A percentile compares a stretch with the other conserved stretches of the same genome.
These are phyloP conservation scores for Rhinella marina DNA, from an alignment of 2,797 vertebrate species.

Conservation along the genomic window DNA sequence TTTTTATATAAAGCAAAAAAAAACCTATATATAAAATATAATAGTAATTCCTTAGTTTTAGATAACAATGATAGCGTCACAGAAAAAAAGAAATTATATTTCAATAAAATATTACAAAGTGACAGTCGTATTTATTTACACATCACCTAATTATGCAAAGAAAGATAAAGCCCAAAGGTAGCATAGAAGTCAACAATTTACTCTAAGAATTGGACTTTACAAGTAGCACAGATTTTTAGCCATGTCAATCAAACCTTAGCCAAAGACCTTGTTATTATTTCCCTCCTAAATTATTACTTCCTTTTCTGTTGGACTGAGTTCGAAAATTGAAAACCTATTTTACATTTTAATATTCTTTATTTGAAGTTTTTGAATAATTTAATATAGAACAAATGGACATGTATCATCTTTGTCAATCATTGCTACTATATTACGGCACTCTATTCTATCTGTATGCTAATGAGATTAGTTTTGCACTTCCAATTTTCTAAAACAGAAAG, in stretches of 20 bases:
- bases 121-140: conserved; percentile 30
- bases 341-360: conserved; percentile 70
- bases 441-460: conserved; percentile 76
- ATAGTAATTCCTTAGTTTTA: no score
- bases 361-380: conserved; percentile 70
- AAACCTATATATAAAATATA: no score
- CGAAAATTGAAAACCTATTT: conserved; percentile 73
- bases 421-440: conserved; percentile 69
- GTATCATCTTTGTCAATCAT: conserved; percentile 72
- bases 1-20: no score
- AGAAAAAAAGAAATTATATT: not conserved
- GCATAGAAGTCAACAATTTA: conserved; percentile 62
- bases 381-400: conserved; percentile 69
- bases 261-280: conserved; percentile 68
- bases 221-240: conserved; percentile 67
- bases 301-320: conserved; percentile 71
- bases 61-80: no score
- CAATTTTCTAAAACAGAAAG: conserved; percentile 35
- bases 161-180: conserved; percentile 62
- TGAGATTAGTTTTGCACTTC: conserved; percentile 70
- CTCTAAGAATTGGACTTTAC: conserved; percentile 66
- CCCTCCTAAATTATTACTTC: conserved; percentile 70
- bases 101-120: not conserved
- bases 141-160: conserved; percentile 63
- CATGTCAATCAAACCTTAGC: conserved; percentile 68